Evolutionary conservation across 92 coral and sea anemone species (phyloP).

Genomic region (Nematostella vectensis): DNA sequence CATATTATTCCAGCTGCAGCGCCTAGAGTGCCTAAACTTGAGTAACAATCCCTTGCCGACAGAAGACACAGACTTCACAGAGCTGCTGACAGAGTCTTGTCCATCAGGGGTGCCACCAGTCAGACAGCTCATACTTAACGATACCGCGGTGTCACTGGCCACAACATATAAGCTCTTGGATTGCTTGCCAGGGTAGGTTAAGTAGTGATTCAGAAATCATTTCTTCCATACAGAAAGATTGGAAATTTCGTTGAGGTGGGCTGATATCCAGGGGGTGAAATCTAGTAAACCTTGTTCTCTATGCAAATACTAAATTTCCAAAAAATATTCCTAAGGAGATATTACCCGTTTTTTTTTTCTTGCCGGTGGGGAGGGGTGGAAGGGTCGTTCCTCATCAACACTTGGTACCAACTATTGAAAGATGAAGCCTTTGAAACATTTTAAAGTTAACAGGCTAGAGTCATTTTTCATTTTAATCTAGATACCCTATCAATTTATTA

Average conservation of each 20-base stretch:
- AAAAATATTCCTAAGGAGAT: no score
- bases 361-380: no score
- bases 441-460: no score
- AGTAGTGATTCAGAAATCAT: not conserved
- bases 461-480: no score
- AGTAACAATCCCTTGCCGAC: constrained; percentile 55
- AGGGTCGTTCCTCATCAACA: no score
- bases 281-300: no score
- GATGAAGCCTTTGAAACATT: no score
- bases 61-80: constrained; percentile 16
- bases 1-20: constrained; percentile 58
- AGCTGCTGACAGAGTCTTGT: constrained; percentile 13
- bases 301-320: no score
- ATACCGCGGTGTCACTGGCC: constrained; percentile 69
- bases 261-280: no score
- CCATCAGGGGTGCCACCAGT: constrained; percentile 22
- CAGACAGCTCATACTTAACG: constrained; percentile 62
- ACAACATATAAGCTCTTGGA: constrained; percentile 56
- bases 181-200: constrained; percentile 59
- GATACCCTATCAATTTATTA: no score
- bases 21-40: constrained; percentile 60
- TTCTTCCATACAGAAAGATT: not conserved
- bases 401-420: no score
- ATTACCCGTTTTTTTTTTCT: no score
- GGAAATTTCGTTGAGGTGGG: not conserved